Base-by-base conservation (phyloP, 2,113 vertebrate genomes). In the Stigmatopora argus region DNA sequence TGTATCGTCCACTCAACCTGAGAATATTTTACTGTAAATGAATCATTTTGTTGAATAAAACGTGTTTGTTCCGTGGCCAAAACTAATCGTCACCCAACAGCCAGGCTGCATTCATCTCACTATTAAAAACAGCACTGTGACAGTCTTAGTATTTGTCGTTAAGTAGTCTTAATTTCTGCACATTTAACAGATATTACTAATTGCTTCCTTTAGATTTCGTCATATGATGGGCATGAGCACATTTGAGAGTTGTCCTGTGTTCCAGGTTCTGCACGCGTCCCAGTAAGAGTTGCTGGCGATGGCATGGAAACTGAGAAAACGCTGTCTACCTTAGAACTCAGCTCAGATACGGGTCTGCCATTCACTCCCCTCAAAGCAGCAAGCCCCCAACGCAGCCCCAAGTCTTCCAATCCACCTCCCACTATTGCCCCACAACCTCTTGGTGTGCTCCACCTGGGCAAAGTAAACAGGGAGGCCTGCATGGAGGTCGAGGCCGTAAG, bases 261-360 rank as follows among this genome's bases (percentile, higher is more conserved):
- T 71, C 41, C 52, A 83, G 85, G 12, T 74, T 81, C 84, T 47
- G 75, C 85, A 67, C 69, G 73, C 0, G 87, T 91, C 69, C 93
- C 92, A 1, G 34, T 99, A 47, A 90, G 97, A 80, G 92, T 94
- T 41, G 86, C 95, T 41, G 97, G 96, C 15, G 97, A 98, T 93
- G 97, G 97, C 83, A 99, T 98, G 97, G 97, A 99, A 92, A 98
- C 88, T 0, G 90, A 95, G 68, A 92, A 93, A 69, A 73, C 91
- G 0, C 61, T 75, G 10, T 85, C 80, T 38, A 53, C 82, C 0
- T 61, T 88, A 41, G 96, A 98, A 84, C 71, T 75, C 7, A 65
- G 66, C 4, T 31, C 84, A 8, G 91, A 88, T 51, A 7, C 70
- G 60, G 68, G 35, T 41, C 57, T 52, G 0, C 5, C 77, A 47